A percentile compares a stretch with the other conserved stretches of the same genome.
Conservation (phyloP, 2,113 vertebrate species). For the Ictidomys tridecemlineatus region DNA sequence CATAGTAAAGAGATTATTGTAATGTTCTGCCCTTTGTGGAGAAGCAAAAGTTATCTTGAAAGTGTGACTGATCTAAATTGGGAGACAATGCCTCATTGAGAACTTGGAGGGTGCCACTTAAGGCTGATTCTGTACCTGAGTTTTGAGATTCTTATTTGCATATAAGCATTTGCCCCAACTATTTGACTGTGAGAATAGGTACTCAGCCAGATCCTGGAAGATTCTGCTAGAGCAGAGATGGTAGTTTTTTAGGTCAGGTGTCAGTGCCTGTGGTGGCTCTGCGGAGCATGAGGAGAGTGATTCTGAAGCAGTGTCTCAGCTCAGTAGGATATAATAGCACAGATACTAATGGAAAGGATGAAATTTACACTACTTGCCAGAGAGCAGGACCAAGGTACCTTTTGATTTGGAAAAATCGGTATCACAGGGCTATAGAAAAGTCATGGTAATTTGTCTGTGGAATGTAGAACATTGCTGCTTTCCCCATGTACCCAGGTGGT, state of each 20-base stretch:
- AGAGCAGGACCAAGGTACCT: not conserved
- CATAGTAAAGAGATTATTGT: not conserved
- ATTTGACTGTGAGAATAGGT: not conserved
- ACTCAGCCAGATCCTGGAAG: not conserved
- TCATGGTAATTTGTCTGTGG: not conserved
- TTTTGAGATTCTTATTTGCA: not conserved
- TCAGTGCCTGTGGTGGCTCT: accelerated
- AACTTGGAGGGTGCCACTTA: not conserved
- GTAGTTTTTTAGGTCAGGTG: not conserved
- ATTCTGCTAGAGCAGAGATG: not conserved
- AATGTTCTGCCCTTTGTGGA: no score
- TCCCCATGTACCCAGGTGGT: not conserved
- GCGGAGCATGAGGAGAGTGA: not conserved
- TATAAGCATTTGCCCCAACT: not conserved
- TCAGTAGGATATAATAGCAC: not conserved
- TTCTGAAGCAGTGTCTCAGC: not conserved
- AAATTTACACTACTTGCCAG: not conserved
- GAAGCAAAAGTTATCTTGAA: not conserved
- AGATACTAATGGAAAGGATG: not conserved
- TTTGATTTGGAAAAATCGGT: not conserved
- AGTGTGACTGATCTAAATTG: not conserved
- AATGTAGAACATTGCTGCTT: not conserved
- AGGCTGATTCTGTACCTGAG: not conserved
- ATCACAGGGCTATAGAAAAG: not conserved
- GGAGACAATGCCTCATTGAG: not conserved